Conservation (phyloP, 2,888 invertebrate genomes). For the Labia minor region DNA sequence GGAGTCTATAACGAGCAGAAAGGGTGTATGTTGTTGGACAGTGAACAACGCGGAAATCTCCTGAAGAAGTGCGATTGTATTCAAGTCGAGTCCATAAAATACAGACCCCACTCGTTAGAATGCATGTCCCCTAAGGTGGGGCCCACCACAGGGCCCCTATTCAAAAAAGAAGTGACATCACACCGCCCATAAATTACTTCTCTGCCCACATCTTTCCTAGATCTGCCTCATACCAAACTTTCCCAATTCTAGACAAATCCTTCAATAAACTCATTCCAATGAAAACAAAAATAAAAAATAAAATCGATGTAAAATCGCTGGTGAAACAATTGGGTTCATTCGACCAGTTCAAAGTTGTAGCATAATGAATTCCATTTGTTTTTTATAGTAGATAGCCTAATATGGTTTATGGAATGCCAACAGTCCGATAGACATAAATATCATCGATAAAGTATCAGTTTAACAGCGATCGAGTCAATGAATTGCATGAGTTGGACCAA, state of each 20-base stretch:
- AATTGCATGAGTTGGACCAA: constrained; percentile 5
- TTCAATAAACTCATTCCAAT: not conserved
- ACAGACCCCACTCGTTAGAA: constrained; percentile 6
- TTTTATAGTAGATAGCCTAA: constrained; percentile 6
- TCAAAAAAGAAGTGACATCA: not conserved
- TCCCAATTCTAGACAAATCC: not conserved
- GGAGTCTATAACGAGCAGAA: not conserved
- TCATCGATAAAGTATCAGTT: constrained; percentile 1
- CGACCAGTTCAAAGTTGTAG: not conserved
- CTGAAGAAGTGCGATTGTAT: constrained; percentile 5
- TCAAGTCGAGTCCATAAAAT: not conserved
- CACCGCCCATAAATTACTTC: not conserved
- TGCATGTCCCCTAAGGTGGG: constrained; percentile 13
- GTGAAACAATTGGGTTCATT: not conserved
- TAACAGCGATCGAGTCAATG: constrained; percentile 13
- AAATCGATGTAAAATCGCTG: too few species aligned
- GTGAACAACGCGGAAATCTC: not conserved
- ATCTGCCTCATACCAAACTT: not conserved
- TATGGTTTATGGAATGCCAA: constrained; percentile 13
- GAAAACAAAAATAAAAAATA: not conserved
- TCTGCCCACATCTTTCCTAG: not conserved
- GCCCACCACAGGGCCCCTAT: not conserved
- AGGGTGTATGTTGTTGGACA: not conserved
- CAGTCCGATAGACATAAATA: constrained; percentile 8
- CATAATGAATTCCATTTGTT: constrained; percentile 7